These are phyloP conservation scores for Oncorhynchus tshawytscha DNA, from an alignment of 2,113 vertebrate species.

Conservation along the genomic window DNA sequence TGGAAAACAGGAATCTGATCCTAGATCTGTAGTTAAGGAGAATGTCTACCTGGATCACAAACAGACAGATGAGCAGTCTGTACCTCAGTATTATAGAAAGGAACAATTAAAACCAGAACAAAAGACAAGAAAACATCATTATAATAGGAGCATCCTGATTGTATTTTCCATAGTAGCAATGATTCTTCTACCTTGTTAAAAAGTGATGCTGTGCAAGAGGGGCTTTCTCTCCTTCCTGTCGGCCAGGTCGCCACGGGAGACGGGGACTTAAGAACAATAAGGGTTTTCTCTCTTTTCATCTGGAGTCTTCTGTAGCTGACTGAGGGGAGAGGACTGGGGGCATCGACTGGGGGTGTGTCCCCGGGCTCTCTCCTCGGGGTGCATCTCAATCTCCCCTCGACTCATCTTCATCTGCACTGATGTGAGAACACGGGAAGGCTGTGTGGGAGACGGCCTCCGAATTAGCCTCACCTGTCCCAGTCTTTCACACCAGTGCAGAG, in stretches of 20 bases:
- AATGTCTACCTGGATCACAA: not conserved
- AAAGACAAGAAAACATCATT: constrained; percentile 17
- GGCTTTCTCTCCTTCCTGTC: constrained; percentile 22
- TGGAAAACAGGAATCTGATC: not conserved
- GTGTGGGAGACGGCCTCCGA: no score
- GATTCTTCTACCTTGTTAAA: constrained; percentile 28
- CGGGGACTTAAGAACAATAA: constrained; percentile 22
- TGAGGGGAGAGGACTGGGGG: not conserved
- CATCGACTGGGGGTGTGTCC: not conserved
- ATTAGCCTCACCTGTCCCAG: no score
- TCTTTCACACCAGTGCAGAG: not conserved
- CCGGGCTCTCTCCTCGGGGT: not conserved
- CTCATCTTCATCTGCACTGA: no score
- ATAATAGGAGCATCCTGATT: constrained; percentile 29
- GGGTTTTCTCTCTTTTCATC: not conserved
- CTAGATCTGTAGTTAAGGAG: not conserved
- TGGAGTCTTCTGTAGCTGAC: constrained; percentile 7
- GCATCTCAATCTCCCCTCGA: no score
- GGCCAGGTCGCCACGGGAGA: constrained; percentile 20
- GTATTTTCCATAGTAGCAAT: constrained; percentile 25
- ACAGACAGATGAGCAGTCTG: not conserved
- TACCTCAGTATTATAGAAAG: not conserved
- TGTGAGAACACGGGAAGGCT: no score
- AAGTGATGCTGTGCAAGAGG: constrained; percentile 31
- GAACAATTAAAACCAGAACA: constrained; percentile 7